phyloP scores from a whole-genome alignment of 1,140 invertebrate genomes.

The Augochlora pura region DNA sequence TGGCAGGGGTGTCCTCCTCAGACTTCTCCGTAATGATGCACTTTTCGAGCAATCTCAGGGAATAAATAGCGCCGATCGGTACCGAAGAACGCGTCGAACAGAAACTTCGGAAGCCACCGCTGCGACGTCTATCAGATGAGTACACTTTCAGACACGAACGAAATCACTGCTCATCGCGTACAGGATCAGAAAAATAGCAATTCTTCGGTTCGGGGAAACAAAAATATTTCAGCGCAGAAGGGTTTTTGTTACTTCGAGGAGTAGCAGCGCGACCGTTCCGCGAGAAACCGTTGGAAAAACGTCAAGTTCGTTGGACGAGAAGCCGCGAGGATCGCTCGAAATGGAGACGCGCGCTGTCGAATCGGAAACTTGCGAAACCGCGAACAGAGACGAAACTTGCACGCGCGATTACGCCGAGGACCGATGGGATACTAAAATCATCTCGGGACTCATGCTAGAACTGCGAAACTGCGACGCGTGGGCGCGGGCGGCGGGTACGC shows the following conservation, averaged over 20 bases:
- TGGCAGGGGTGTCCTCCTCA: slow-evolving; percentile 57
- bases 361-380: background rate
- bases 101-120: background rate
- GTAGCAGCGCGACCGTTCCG: no score
- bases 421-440: slow-evolving; percentile 66
- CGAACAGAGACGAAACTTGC: background rate
- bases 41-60: slow-evolving; percentile 10
- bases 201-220: background rate
- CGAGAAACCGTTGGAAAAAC: no score
- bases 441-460: slow-evolving; percentile 61
- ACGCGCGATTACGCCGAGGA: slow-evolving; percentile 49
- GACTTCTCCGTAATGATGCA: slow-evolving; percentile 65
- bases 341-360: no score
- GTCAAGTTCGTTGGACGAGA: no score
- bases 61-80: slow-evolving; percentile 6
- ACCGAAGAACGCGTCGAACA: background rate
- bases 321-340: no score
- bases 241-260: no score
- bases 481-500: slow-evolving; percentile 64
- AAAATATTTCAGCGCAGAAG: no score
- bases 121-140: background rate
- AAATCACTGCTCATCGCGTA: background rate
- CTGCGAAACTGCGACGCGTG: slow-evolving; percentile 57
- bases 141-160: background rate
- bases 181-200: background rate